Evolutionary conservation across 2,797 vertebrate genomes (phyloP), one percentile per base, ranked within the genome.

Genomic region (Falco rusticolus): DNA sequence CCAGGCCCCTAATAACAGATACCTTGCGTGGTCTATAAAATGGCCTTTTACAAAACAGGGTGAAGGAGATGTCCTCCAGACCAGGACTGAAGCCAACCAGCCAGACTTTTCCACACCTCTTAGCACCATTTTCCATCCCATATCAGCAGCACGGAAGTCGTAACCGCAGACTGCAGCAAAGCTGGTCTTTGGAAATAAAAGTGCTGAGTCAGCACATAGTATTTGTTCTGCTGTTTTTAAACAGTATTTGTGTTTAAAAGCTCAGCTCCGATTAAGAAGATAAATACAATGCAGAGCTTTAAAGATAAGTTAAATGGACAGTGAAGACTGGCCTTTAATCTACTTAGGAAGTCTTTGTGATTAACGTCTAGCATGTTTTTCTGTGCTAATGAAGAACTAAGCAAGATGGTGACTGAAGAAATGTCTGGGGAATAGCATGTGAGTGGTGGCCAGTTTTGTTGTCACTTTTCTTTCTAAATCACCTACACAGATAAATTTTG

Each of bases 301-400:
- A 89, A 77, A 83, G 81, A 47, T 72, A 92, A 90, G 90, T 74
- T 93, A 95, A 95, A 89, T 65, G 50, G 75, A 77, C 94, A 95
- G 66, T 48, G 74, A 92, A 95, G 87, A 93, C 61, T 83, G 53
- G 50, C 57, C 60, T 82, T 95, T 90, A 95, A 92, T 92, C 86
- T 90, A 4, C 92, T 94, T 90, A 83, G 61, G 61, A 93, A 92
- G 60, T 28, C 71, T 93, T 90, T 61, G 78, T 85, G 84, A 90
- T 85, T 95, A 77, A 87, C 79, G 37, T 51, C 48, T 39, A 79
- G 41, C 15, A 64, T 51, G 87, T 76, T 89, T 82, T 92, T 57
- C 84, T 54, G 48, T 85, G 50, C 29, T 93, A 79, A 87, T 61
- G 53, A 93, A 79, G 82, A 11, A 37, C 61, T 51, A 78, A 50